Evolutionary conservation across 2,113 vertebrate genomes (phyloP).

Genomic region (Ammodytes dubius): DNA sequence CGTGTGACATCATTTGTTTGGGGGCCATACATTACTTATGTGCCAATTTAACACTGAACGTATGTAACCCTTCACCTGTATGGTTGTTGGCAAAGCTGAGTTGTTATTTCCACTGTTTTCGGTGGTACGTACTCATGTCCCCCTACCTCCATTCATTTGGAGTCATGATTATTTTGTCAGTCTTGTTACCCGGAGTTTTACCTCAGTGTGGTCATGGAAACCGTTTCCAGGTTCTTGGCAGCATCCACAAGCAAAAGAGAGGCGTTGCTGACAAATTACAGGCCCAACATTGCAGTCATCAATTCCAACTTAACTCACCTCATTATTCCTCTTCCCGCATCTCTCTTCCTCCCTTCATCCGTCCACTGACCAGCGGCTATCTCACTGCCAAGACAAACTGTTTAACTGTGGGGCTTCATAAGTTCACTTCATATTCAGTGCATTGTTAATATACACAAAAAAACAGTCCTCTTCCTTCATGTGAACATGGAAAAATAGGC

Average conservation of each 20-base stretch:
- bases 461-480: conserved; percentile 9
- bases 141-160: conserved; percentile 26
- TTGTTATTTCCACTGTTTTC: conserved; percentile 31
- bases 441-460: conserved; percentile 19
- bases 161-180: conserved; percentile 37
- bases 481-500: conserved; percentile 38
- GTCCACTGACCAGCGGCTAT: conserved; percentile 49
- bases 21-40: conserved; percentile 6
- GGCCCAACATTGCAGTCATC: conserved; percentile 62
- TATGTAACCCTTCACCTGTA: conserved; percentile 8
- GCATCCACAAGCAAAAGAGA: conserved; percentile 50
- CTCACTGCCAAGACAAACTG: conserved; percentile 63
- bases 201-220: conserved; percentile 54
- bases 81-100: background rate
- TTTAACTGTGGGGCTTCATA: conserved; percentile 47
- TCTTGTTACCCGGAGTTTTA: conserved; percentile 38
- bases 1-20: conserved; percentile 18
- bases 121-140: conserved; percentile 10
- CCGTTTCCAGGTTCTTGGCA: conserved; percentile 67
- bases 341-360: conserved; percentile 48
- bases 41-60: conserved; percentile 5
- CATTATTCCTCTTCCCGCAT: conserved; percentile 63
- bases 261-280: conserved; percentile 75
- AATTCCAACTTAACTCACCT: conserved; percentile 68
- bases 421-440: conserved; percentile 40